Percentiles rank a stretch among this genome's conserved stretches.
phyloP scores from a whole-genome alignment of 1,140 invertebrate species.

The Fopius arisanus region DNA sequence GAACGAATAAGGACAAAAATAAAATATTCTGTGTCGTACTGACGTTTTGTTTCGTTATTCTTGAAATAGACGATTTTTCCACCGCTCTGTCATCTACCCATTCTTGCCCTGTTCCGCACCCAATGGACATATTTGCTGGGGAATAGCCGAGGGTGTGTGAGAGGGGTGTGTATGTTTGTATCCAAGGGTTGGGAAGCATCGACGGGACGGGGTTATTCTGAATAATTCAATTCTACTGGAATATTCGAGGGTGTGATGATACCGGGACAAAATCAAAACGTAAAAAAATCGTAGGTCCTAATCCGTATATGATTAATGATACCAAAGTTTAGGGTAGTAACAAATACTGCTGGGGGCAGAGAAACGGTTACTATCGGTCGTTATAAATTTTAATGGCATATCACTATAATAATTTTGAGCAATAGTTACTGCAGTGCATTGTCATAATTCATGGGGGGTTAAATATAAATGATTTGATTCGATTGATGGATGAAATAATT shows the following conservation, averaged over 20 bases:
- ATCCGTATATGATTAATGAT: too few species aligned
- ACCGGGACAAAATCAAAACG: too few species aligned
- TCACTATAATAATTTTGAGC: too few species aligned
- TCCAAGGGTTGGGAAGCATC: neutral
- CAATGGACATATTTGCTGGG: slow-evolving; percentile 9
- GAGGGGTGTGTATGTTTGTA: neutral
- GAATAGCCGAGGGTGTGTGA: neutral
- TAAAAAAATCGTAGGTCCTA: too few species aligned
- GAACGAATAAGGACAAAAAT: neutral
- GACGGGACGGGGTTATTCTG: neutral
- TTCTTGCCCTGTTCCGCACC: neutral
- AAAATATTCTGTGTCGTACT: neutral
- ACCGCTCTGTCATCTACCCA: neutral
- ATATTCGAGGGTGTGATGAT: neutral
- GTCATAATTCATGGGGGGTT: too few species aligned
- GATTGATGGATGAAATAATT: too few species aligned
- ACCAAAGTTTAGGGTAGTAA: too few species aligned
- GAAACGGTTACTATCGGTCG: too few species aligned
- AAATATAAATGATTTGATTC: too few species aligned
- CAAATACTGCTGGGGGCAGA: too few species aligned
- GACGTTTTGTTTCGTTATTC: neutral
- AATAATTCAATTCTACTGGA: neutral
- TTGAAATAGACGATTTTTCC: neutral
- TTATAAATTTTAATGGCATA: too few species aligned
- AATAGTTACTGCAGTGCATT: too few species aligned